A percentile compares a stretch with the other conserved stretches of the same genome.
phyloP scores from a whole-genome alignment of 2,113 vertebrate genomes.

The Morone chrysops region DNA sequence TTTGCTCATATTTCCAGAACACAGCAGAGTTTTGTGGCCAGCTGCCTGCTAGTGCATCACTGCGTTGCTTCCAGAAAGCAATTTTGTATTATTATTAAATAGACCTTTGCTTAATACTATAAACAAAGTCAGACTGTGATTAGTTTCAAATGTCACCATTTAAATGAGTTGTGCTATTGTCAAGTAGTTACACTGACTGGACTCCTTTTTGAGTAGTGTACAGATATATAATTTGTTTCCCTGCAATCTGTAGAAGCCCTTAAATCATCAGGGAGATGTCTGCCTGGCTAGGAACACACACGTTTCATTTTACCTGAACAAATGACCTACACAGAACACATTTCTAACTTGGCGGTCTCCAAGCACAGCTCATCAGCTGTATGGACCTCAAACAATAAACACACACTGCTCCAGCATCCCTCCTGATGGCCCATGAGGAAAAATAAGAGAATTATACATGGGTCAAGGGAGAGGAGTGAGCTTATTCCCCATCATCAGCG shows the following conservation, averaged over 20 bases:
- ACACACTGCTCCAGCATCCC: conserved; percentile 32
- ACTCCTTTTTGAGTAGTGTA: conserved; percentile 29
- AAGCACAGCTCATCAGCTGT: conserved; percentile 21
- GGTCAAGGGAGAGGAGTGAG: conserved; percentile 45
- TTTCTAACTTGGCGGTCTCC: conserved; percentile 32
- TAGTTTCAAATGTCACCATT: conserved; percentile 49
- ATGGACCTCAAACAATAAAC: too few relatives aligned
- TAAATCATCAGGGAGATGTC: conserved; percentile 37
- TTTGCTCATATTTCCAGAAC: conserved; percentile 53
- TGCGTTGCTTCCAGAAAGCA: conserved; percentile 41
- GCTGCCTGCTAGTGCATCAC: conserved; percentile 3
- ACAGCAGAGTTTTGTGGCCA: background rate
- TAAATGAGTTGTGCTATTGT: conserved; percentile 35
- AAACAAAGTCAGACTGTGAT: conserved; percentile 41
- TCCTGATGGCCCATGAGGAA: conserved; percentile 17
- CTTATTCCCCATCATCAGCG: conserved; percentile 37
- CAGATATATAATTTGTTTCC: conserved; percentile 36
- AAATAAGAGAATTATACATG: conserved; percentile 38
- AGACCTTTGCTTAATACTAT: conserved; percentile 46
- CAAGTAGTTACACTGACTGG: conserved; percentile 10
- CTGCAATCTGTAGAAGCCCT: conserved; percentile 44
- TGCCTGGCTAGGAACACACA: conserved; percentile 37
- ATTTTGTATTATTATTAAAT: conserved; percentile 51
- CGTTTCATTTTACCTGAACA: conserved; percentile 52
- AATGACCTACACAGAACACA: conserved; percentile 34